Conservation (phyloP, 2,113 vertebrate genomes). For the Perognathus longimembris region DNA sequence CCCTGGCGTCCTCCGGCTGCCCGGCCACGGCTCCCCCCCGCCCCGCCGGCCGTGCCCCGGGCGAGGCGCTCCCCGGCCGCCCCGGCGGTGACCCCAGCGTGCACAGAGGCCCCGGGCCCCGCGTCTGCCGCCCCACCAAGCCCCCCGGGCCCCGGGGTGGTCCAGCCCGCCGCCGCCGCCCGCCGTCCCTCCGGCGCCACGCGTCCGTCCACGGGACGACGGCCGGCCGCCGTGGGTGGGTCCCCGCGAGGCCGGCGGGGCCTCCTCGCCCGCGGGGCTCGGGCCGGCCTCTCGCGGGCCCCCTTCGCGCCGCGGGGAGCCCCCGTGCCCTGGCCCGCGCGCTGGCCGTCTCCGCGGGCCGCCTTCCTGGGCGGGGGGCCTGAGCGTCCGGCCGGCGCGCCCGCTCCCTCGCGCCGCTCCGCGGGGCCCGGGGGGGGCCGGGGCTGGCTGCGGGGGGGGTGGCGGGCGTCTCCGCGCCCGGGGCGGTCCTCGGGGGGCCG, state of each 20-base stretch:
- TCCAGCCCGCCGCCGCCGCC: not conserved
- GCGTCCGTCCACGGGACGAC: not conserved
- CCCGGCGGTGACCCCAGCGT: not conserved
- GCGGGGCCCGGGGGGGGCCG: accelerated
- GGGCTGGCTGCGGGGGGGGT: accelerated
- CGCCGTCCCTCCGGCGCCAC: conserved; percentile 9
- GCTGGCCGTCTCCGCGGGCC: no score
- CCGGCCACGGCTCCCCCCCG: conserved; percentile 46
- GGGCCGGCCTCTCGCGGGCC: no score
- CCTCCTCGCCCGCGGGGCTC: no score
- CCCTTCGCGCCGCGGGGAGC: no score
- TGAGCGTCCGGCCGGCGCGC: conserved; percentile 4
- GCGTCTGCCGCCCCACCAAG: not conserved
- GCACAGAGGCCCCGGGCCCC: not conserved
- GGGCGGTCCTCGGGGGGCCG: no score
- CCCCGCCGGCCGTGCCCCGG: accelerated
- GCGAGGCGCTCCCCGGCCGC: not conserved
- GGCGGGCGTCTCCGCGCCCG: no score
- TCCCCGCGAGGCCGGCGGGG: no score
- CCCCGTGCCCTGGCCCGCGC: no score
- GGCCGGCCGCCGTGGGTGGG: conserved; percentile 60
- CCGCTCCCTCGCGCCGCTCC: conserved; percentile 37
- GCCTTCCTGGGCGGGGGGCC: no score
- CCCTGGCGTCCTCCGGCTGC: conserved; percentile 17
- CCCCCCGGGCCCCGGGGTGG: not conserved